Evolutionary conservation across 1,140 invertebrate species (phyloP), one percentile per base, ranked within the genome.

Genomic region (Aphaenogaster floridana): DNA sequence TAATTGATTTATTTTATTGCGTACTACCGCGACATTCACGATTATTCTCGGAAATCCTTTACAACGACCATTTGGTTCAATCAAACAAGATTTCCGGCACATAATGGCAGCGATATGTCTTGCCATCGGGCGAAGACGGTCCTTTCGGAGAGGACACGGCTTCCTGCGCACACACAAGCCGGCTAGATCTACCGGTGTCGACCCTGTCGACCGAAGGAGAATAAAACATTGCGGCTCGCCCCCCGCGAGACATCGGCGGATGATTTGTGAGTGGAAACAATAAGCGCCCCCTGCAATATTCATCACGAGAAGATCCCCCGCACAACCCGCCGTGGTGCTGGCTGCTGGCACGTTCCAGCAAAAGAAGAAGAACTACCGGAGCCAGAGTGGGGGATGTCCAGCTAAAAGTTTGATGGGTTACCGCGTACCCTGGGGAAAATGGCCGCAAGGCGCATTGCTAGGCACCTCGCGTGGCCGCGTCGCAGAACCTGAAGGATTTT

Each of bases 361-460:
- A 88, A 91, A 86, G 88, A 92, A 92, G 87, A 91, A 91, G 89
- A 87, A 90, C 83, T 79, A 80, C 81, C 54, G 59, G 34, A 34
- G 48, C 36, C 61, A 39, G 64, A 84, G 89, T 81, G 87, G 87
- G 90, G 84, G 63, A 91, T 92, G 92, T 90, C 90, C 90, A 79
- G 91, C 94, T 95, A 94, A 95, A 95, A 95, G 95, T 95, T 95
- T 95, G 95, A 95, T 95, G 93, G 94, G 93, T 95, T 94, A 93
- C 93, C 94, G 88, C 85, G 92, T 91, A 88, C 94, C 93, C 94
- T 87, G 61, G 93, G 94, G 94, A 93, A 66, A 92, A 93, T 91
- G 92, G 89, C 87, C 90, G 91, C 90, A 92, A 90, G 92, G 92
- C 92, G 89, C 93, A 95, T 95, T 95, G 93, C 94, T 93, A 93